Conservation (phyloP, 2,888 invertebrate genomes). For the Muschampia plurimacula region DNA sequence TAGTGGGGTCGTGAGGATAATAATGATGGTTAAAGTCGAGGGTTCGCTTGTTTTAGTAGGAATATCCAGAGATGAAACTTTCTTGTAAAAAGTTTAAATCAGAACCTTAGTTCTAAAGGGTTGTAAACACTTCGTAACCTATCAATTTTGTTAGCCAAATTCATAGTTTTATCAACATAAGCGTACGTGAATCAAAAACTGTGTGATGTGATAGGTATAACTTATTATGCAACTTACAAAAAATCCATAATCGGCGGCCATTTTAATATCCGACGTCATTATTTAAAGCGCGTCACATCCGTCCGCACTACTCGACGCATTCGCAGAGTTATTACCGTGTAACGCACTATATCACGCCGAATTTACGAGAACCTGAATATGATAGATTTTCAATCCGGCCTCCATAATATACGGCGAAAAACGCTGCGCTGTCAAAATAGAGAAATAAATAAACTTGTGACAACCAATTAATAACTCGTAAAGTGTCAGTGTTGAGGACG, state of each 20-base stretch:
- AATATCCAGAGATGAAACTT: not conserved
- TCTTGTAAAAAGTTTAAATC: no score
- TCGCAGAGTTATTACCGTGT: slow-evolving; percentile 82
- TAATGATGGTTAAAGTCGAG: not conserved
- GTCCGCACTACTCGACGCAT: slow-evolving; percentile 81
- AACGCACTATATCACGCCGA: slow-evolving; percentile 83
- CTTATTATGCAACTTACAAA: slow-evolving; percentile 33
- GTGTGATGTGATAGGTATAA: not conserved
- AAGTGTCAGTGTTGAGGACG: slow-evolving; percentile 81
- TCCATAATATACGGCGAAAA: slow-evolving; percentile 81
- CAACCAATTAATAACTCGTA: slow-evolving; percentile 86
- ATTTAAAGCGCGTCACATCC: slow-evolving; percentile 81
- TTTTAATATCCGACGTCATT: slow-evolving; percentile 81
- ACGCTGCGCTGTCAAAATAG: slow-evolving; percentile 82
- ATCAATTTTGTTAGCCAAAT: no score
- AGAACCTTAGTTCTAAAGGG: no score
- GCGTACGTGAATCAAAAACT: not conserved
- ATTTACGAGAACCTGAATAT: slow-evolving; percentile 85
- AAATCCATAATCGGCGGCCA: slow-evolving; percentile 65
- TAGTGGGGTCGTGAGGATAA: not conserved
- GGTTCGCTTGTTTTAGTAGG: not conserved
- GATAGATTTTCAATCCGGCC: slow-evolving; percentile 85
- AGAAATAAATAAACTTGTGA: slow-evolving; percentile 84
- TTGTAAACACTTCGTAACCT: no score
- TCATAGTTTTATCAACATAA: not conserved